Percentiles rank a stretch among this genome's conserved stretches.
Evolutionary conservation across 2,797 vertebrate species (phyloP).

Genomic region (Rhinogobio ventralis): DNA sequence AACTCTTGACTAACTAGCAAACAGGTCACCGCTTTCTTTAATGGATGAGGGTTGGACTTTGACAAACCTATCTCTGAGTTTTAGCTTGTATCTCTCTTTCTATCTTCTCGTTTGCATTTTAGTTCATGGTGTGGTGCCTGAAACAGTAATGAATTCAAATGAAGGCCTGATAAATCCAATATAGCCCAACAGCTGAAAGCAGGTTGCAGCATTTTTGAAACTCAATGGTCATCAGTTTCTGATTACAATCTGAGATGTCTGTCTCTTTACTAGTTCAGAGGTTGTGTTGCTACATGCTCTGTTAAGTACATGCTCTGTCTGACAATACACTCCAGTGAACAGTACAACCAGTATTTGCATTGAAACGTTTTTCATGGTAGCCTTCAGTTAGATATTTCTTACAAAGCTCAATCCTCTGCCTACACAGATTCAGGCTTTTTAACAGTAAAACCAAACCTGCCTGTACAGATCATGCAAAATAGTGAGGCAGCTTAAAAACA

Average conservation of each 20-base stretch:
- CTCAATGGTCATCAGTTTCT: slow-evolving; percentile 33
- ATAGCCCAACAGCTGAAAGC: slow-evolving; percentile 3
- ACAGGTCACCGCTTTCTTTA: not conserved
- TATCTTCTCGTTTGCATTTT: slow-evolving; percentile 40
- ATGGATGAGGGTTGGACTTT: not conserved
- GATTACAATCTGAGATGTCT: slow-evolving; percentile 46
- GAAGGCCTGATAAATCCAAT: slow-evolving; percentile 12
- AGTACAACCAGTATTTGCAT: slow-evolving; percentile 14
- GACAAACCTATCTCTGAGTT: not conserved
- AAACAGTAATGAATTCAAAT: slow-evolving; percentile 34
- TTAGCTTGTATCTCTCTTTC: not conserved
- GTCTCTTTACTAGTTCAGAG: slow-evolving; percentile 47
- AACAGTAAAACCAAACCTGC: slow-evolving; percentile 21
- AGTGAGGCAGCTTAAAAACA: not conserved
- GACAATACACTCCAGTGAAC: not conserved
- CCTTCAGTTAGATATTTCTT: not conserved
- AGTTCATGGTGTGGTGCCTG: not conserved
- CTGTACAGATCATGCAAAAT: not conserved
- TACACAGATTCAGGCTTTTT: slow-evolving; percentile 2
- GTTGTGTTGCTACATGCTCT: slow-evolving; percentile 55
- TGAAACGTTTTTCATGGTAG: not conserved
- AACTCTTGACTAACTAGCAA: not conserved
- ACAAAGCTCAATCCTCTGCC: not conserved
- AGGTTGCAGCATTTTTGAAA: slow-evolving; percentile 14
- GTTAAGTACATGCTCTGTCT: slow-evolving; percentile 2